Evolutionary conservation across 2,113 vertebrate species (phyloP).

Genomic region (Oryzias javanicus): DNA sequence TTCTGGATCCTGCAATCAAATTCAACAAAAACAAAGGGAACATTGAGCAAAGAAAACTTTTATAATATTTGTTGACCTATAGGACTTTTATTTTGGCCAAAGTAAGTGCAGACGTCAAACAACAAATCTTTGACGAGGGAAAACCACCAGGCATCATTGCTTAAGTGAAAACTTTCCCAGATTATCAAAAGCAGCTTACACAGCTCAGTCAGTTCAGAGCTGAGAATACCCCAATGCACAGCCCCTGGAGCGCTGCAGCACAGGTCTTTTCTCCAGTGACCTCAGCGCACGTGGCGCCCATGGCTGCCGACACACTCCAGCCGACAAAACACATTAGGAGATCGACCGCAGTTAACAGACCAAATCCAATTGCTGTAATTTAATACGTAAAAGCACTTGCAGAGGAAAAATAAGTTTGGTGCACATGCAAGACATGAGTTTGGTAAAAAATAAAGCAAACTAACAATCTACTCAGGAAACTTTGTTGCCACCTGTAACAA

Average conservation of each 20-base stretch:
- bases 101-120: not conserved
- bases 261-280: constrained; percentile 31
- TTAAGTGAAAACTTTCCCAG: constrained; percentile 29
- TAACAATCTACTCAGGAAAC: too few relatives aligned
- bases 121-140: not conserved
- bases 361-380: too few relatives aligned
- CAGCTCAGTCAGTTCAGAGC: constrained; percentile 61
- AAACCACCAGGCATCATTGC: constrained; percentile 25
- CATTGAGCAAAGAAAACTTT: too few relatives aligned
- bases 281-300: constrained; percentile 39
- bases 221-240: constrained; percentile 5
- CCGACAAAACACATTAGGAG: constrained; percentile 27
- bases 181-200: constrained; percentile 61
- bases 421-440: too few relatives aligned
- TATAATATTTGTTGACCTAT: too few relatives aligned
- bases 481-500: too few relatives aligned
- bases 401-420: too few relatives aligned
- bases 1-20: constrained; percentile 85
- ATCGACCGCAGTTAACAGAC: constrained; percentile 11
- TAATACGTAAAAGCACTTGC: too few relatives aligned
- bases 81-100: too few relatives aligned
- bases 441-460: too few relatives aligned
- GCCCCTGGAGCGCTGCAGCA: constrained; percentile 11
- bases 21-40: too few relatives aligned
- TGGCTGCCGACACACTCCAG: constrained; percentile 20